phyloP scores from a whole-genome alignment of 2,113 vertebrate species.

The Baryphthengus martii region DNA sequence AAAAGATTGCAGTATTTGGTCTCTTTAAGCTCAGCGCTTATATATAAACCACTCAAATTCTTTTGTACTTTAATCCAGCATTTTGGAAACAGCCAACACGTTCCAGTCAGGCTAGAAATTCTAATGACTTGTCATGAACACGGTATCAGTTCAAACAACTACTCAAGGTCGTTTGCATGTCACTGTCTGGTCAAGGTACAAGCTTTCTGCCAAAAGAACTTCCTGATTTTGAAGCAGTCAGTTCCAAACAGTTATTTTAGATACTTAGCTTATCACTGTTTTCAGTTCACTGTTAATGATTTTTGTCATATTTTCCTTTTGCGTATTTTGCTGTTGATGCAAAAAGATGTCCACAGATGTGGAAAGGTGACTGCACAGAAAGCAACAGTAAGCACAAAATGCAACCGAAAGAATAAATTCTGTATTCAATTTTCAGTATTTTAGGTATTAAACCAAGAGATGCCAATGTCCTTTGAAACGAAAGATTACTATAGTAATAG shows the following conservation, averaged over 20 bases:
- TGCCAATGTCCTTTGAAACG: not conserved
- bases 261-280: not conserved
- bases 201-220: not conserved
- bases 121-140: not conserved
- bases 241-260: not conserved
- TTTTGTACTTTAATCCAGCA: not conserved
- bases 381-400: fast-evolving
- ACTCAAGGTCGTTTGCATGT: not conserved
- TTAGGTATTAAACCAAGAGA: not conserved
- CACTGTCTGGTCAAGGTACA: not conserved
- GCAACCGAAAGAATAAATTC: not conserved
- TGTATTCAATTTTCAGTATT: not conserved
- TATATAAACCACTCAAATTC: not conserved
- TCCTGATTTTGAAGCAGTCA: not conserved
- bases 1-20: fast-evolving
- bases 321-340: not conserved
- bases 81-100: not conserved
- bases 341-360: not conserved
- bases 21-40: not conserved
- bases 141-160: not conserved
- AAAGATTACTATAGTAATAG: not conserved
- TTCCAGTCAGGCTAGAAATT: not conserved
- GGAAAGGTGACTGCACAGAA: not conserved
- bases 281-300: not conserved
- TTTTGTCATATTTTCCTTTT: not conserved